A percentile compares a stretch with the other conserved stretches of the same genome.
phyloP scores from a whole-genome alignment of 2,888 invertebrate species.

The Agrochola litura region DNA sequence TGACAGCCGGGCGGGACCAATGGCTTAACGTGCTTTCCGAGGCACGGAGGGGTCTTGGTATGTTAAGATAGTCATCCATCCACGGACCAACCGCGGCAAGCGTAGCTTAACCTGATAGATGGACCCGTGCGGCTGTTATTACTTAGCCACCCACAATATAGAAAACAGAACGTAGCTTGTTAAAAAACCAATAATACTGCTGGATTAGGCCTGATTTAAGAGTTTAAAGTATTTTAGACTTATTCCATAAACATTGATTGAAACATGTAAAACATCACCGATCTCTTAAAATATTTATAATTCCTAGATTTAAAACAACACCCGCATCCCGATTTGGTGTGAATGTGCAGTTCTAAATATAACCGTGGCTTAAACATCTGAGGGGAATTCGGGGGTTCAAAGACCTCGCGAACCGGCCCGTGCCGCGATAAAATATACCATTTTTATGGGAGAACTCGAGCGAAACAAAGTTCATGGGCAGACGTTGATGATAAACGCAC shows the following conservation, averaged over 20 bases:
- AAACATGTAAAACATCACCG: slow-evolving; percentile 27
- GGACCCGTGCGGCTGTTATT: too few relatives aligned
- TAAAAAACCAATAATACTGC: background rate
- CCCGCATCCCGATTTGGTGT: slow-evolving; percentile 72
- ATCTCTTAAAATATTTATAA: slow-evolving; percentile 51
- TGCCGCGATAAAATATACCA: slow-evolving; percentile 75
- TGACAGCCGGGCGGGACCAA: too few relatives aligned
- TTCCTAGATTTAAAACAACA: slow-evolving; percentile 75
- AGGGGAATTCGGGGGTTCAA: slow-evolving; percentile 88
- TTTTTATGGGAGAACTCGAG: slow-evolving; percentile 74
- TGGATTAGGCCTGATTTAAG: background rate
- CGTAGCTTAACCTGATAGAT: too few relatives aligned
- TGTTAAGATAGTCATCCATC: too few relatives aligned
- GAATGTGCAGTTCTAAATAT: slow-evolving; percentile 88
- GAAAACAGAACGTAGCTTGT: background rate
- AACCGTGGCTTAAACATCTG: slow-evolving; percentile 78
- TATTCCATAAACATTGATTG: slow-evolving; percentile 7
- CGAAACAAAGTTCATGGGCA: slow-evolving; percentile 80
- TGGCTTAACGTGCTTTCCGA: too few relatives aligned
- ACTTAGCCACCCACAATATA: too few relatives aligned
- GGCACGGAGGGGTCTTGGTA: too few relatives aligned
- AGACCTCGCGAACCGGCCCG: slow-evolving; percentile 87
- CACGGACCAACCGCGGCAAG: too few relatives aligned
- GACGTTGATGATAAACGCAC: slow-evolving; percentile 53
- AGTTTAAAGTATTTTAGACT: background rate